Conservation (phyloP, 2,888 invertebrate species). For the Andrena marginata region DNA sequence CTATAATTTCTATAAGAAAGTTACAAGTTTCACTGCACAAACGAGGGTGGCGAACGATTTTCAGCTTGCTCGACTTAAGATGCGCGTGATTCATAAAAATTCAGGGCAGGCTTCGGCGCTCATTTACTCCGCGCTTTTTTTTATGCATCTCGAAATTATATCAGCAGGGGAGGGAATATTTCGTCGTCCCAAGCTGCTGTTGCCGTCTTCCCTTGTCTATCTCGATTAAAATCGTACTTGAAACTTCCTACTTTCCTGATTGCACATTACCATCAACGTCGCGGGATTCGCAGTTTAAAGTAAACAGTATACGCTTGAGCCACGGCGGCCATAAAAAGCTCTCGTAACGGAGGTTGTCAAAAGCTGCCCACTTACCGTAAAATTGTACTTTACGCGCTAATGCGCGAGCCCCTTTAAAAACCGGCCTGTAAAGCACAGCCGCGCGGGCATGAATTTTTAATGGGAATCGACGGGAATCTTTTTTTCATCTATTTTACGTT, state of each 20-base stretch:
- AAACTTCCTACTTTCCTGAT: slow-evolving; percentile 20
- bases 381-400: slow-evolving; percentile 61
- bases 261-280: slow-evolving; percentile 26
- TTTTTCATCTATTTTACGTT: slow-evolving; percentile 36
- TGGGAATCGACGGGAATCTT: slow-evolving; percentile 44
- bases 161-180: not conserved
- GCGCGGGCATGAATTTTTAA: slow-evolving; percentile 66
- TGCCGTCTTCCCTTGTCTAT: not conserved
- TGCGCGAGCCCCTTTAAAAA: slow-evolving; percentile 49
- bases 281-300: slow-evolving; percentile 30
- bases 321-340: slow-evolving; percentile 35
- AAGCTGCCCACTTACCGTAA: slow-evolving; percentile 68
- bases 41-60: too few species aligned
- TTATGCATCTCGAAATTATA: not conserved
- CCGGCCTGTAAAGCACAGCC: slow-evolving; percentile 49
- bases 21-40: too few species aligned
- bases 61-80: too few species aligned
- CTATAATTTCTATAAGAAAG: too few species aligned
- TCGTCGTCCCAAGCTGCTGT: not conserved
- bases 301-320: slow-evolving; percentile 22
- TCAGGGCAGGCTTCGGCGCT: too few species aligned
- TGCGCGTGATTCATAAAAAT: too few species aligned
- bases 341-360: slow-evolving; percentile 49
- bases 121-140: not conserved
- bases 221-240: slow-evolving; percentile 15